Evolutionary conservation across 2,888 invertebrate genomes (phyloP), one percentile per base, ranked within the genome.

Genomic region (Synanthedon andrenaeformis): DNA sequence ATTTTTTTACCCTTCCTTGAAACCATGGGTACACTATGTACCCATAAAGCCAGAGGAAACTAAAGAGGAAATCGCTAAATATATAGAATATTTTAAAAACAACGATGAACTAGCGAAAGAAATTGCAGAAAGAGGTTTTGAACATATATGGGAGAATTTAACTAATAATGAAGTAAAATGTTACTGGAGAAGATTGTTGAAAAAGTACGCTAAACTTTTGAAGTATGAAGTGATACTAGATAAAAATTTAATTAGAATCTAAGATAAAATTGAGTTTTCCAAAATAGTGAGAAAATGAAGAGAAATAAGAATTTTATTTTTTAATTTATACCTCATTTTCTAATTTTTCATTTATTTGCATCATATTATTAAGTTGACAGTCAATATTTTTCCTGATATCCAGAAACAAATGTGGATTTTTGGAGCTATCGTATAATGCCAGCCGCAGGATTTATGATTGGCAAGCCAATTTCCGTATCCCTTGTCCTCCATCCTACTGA

Each of bases 1-100:
- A 84, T 99, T 98, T 78, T 99, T 96, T 79, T 99, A 99, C 73
- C 90, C 92, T 3, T 91, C 93, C 10, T 79, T 99, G 67, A 94
- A 94, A 74, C 97, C 98, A 0, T 98, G 98, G 98, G 91, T 97
- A 48, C 98, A 99, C 81, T 99, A 96, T 75, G 90, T 99, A 60
- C 98, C 98, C 0, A 90, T 99, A 1, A 81, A 76, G 49, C 70
- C 90, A 4, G 89, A 89, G 59, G 91, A 91, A 28, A 90, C 84
- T 19, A 89, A 92, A 76, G 82, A 91, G 49, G 91, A 96, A 60
- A 89, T 96, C n/a, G 89, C 90, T 64, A 88, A 91, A 51, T 76
- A 96, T 19, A 81, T 98, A 4, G 74, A 90, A 50, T 98, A 95
- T 85, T 94, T 93, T 19, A 89, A 88, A 63, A 82, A 90, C 54